These are phyloP conservation scores for Formica selysi DNA, from an alignment of 1,140 invertebrate genomes.

Conservation along the genomic window DNA sequence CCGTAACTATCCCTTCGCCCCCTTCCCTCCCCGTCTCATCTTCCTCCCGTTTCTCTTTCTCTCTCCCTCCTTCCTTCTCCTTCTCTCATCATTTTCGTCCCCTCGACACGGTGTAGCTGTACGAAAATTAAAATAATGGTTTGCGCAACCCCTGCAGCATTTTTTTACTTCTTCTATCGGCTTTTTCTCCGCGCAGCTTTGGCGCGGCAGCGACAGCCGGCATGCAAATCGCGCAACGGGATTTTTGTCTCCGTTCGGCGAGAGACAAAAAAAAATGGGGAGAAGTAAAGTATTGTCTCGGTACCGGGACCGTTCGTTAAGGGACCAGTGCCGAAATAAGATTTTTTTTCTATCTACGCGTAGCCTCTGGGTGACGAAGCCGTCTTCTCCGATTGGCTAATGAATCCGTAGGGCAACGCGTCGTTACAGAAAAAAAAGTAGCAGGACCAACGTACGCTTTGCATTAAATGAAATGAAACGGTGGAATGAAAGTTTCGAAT, in stretches of 20 bases:
- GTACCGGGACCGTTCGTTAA: slow-evolving; percentile 60
- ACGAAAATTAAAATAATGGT: slow-evolving; percentile 84
- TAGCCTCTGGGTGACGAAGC: slow-evolving; percentile 30
- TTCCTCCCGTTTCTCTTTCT: neutral
- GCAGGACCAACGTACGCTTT: slow-evolving; percentile 28
- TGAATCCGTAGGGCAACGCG: slow-evolving; percentile 72
- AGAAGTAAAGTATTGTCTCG: slow-evolving; percentile 73
- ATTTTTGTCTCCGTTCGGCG: slow-evolving; percentile 81
- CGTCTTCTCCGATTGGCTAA: slow-evolving; percentile 72
- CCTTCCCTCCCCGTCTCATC: slow-evolving; percentile 12
- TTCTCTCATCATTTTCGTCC: slow-evolving; percentile 23
- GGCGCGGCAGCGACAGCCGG: slow-evolving; percentile 49
- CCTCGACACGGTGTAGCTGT: slow-evolving; percentile 54
- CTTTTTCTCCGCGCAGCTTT: slow-evolving; percentile 53
- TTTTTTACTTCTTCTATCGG: slow-evolving; percentile 65
- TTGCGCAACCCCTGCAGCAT: slow-evolving; percentile 61
- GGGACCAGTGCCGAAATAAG: slow-evolving; percentile 52
- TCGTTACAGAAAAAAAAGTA: slow-evolving; percentile 54
- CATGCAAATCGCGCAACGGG: slow-evolving; percentile 80
- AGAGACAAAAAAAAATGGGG: slow-evolving; percentile 74
- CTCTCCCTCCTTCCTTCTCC: slow-evolving; percentile 5
- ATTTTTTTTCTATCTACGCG: slow-evolving; percentile 46
- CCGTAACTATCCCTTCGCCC: slow-evolving; percentile 25
- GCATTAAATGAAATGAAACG: slow-evolving; percentile 51
- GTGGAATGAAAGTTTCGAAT: slow-evolving; percentile 31